Conservation (phyloP, 2,113 vertebrate species). For the Dasyurus viverrinus region DNA sequence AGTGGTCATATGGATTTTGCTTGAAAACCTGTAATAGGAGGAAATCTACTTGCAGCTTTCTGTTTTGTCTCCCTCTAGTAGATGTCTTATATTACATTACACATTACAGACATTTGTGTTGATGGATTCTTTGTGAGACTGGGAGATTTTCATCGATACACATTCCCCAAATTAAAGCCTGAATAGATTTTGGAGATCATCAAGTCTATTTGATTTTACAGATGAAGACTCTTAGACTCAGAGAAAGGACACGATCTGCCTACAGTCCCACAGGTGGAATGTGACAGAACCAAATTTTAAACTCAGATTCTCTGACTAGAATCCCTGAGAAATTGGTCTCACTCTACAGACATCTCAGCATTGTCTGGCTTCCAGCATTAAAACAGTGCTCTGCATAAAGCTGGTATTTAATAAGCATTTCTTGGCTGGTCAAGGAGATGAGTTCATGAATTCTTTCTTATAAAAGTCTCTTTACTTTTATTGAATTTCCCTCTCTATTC, state of each 20-base stretch:
- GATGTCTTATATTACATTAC: background rate
- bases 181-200: background rate
- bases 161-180: background rate
- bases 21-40: background rate
- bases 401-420: background rate
- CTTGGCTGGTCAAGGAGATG: background rate
- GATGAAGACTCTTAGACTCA: background rate
- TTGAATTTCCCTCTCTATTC: background rate
- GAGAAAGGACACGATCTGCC: background rate
- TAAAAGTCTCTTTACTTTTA: background rate
- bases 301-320: background rate
- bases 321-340: background rate
- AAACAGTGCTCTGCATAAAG: background rate
- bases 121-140: background rate
- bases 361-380: background rate
- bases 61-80: background rate
- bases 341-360: background rate
- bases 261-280: background rate
- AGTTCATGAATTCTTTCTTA: background rate
- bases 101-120: background rate
- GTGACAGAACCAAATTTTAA: background rate
- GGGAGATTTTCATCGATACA: background rate
- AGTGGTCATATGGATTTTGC: background rate
- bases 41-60: background rate
- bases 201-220: background rate